Evolutionary conservation across 2,888 invertebrate genomes (phyloP).

Genomic region (Eucera pruinosa): DNA sequence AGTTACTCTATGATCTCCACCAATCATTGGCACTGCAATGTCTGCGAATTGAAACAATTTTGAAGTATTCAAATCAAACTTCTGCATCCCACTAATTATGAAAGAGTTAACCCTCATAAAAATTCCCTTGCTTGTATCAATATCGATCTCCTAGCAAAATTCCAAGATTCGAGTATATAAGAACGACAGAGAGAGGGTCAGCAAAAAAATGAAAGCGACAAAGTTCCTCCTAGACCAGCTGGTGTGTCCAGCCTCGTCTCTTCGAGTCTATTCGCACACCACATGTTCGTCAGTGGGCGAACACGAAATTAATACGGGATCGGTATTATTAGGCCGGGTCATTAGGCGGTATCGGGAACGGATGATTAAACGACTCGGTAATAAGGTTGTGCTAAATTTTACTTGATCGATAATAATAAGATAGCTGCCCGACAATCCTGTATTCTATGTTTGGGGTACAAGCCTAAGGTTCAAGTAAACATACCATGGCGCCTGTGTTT

Average conservation of each 20-base stretch:
- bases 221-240: conserved; percentile 81
- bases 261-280: conserved; percentile 82
- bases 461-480: conserved; percentile 30
- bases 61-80: too few species aligned
- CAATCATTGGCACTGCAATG: too few species aligned
- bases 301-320: conserved; percentile 80
- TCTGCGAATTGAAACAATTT: too few species aligned
- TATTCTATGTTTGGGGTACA: not conserved
- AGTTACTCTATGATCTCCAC: too few species aligned
- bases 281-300: conserved; percentile 80
- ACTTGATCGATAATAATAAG: conserved; percentile 23
- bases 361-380: conserved; percentile 77
- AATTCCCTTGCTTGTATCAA: too few species aligned
- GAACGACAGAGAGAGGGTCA: conserved; percentile 30
- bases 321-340: conserved; percentile 76
- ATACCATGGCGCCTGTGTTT: conserved; percentile 3
- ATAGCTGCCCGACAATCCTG: conserved; percentile 4
- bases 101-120: conserved; percentile 38
- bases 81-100: not conserved
- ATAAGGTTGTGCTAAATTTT: conserved; percentile 39
- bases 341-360: conserved; percentile 72
- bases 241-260: conserved; percentile 72
- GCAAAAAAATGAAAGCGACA: conserved; percentile 66
- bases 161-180: conserved; percentile 36
- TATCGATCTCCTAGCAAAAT: conserved; percentile 31